These are phyloP conservation scores for Ophion ventricosus DNA, from an alignment of 2,888 invertebrate genomes.

Conservation along the genomic window DNA sequence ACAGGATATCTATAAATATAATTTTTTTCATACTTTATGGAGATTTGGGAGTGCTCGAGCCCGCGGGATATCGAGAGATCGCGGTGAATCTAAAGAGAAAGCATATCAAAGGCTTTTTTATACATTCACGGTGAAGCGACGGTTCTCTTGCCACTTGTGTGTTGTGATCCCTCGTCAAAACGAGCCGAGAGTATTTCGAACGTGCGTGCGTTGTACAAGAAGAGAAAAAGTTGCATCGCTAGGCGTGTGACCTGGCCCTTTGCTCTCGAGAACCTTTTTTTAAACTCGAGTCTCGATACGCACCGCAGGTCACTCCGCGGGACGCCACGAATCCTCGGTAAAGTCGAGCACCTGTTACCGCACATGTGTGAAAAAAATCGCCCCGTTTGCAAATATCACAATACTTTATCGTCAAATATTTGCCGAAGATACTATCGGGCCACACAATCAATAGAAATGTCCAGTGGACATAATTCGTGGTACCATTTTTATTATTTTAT, in stretches of 20 bases:
- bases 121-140: background rate
- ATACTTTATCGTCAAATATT: background rate
- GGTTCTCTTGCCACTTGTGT: conserved; percentile 19
- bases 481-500: background rate
- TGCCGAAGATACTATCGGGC: background rate
- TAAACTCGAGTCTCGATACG: conserved; percentile 7
- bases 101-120: conserved; percentile 40
- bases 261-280: conserved; percentile 41
- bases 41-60: conserved; percentile 29
- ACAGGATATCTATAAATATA: background rate
- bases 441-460: background rate
- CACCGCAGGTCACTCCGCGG: conserved; percentile 25
- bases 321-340: conserved; percentile 10
- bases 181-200: background rate
- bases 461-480: background rate
- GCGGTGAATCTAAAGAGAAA: conserved; percentile 39
- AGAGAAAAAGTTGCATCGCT: conserved; percentile 22
- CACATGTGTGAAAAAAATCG: conserved; percentile 31
- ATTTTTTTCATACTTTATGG: conserved; percentile 1
- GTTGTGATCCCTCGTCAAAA: conserved; percentile 33
- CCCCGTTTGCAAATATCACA: conserved; percentile 6
- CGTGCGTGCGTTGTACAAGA: conserved; percentile 6
- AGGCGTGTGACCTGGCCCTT: conserved; percentile 21
- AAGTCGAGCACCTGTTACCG: conserved; percentile 39
- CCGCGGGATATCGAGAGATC: conserved; percentile 27